phyloP scores from a whole-genome alignment of 2,113 vertebrate genomes.

The Eurystomus gularis region DNA sequence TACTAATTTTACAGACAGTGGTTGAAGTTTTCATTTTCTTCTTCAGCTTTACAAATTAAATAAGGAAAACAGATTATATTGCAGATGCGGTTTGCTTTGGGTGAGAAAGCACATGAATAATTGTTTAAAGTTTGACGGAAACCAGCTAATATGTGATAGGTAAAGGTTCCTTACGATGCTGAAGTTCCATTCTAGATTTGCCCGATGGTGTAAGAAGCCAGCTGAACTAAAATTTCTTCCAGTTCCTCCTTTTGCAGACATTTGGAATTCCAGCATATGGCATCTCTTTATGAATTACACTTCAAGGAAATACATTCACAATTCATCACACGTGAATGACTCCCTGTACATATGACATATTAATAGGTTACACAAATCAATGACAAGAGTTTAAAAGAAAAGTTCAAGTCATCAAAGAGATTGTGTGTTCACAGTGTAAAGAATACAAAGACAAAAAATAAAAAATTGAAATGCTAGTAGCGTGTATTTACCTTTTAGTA shows the following conservation, averaged over 20 bases:
- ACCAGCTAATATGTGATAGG: background rate
- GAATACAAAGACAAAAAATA: background rate
- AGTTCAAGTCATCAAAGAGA: background rate
- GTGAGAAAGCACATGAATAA: background rate
- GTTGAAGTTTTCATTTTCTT: background rate
- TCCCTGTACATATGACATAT: accelerated
- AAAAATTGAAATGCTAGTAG: background rate
- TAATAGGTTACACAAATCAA: background rate
- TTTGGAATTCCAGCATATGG: background rate
- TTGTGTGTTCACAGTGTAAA: background rate
- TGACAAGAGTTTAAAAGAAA: background rate
- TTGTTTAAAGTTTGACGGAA: background rate
- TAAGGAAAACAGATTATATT: background rate
- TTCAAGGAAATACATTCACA: background rate
- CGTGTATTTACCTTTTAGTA: background rate
- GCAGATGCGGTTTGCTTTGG: background rate
- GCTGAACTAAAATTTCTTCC: background rate
- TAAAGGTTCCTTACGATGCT: background rate
- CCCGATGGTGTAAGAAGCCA: background rate
- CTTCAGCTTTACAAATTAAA: background rate
- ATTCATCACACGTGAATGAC: background rate
- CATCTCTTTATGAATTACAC: background rate
- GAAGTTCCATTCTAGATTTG: background rate
- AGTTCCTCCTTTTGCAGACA: background rate
- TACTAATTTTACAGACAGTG: background rate